Evolutionary conservation across 1,140 invertebrate genomes (phyloP).

Genomic region (Leptinotarsa defecta): DNA sequence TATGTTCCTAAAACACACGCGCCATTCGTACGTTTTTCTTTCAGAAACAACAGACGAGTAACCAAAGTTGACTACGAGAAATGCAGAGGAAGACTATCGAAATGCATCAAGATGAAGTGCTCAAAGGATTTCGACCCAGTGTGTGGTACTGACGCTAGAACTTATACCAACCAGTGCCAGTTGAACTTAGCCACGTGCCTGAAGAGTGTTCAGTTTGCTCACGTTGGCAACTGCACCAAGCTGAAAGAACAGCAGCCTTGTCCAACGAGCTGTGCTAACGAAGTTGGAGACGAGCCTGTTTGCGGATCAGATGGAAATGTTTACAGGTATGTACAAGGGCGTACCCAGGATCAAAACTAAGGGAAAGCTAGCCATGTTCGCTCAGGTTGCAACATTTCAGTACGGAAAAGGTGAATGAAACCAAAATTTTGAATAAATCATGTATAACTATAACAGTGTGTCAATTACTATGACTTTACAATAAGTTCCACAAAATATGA

Average conservation of each 20-base stretch:
- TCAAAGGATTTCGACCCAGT: slow-evolving; percentile 71
- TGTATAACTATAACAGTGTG: too few relatives aligned
- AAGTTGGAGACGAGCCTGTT: slow-evolving; percentile 74
- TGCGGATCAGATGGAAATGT: slow-evolving; percentile 92
- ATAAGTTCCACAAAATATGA: too few relatives aligned
- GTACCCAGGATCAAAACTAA: too few relatives aligned
- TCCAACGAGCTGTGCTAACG: slow-evolving; percentile 71
- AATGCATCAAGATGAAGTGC: slow-evolving; percentile 74
- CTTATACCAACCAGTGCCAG: slow-evolving; percentile 80
- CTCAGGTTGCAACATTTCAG: too few relatives aligned
- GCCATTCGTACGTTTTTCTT: slow-evolving; percentile 4
- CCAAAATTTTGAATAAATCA: too few relatives aligned
- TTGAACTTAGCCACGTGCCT: slow-evolving; percentile 81
- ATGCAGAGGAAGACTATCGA: slow-evolving; percentile 71
- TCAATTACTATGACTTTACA: too few relatives aligned
- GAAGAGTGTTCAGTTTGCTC: slow-evolving; percentile 82
- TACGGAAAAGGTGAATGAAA: too few relatives aligned
- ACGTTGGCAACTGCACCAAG: slow-evolving; percentile 82
- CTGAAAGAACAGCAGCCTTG: slow-evolving; percentile 73
- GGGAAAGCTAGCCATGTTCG: too few relatives aligned
- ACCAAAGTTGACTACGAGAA: slow-evolving; percentile 75
- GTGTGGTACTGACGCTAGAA: slow-evolving; percentile 82
- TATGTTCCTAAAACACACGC: too few relatives aligned
- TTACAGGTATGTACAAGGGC: slow-evolving; percentile 67
- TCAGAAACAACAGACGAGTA: slow-evolving; percentile 63